phyloP scores from a whole-genome alignment of 2,888 invertebrate genomes.

The Amphimallon solstitiale region DNA sequence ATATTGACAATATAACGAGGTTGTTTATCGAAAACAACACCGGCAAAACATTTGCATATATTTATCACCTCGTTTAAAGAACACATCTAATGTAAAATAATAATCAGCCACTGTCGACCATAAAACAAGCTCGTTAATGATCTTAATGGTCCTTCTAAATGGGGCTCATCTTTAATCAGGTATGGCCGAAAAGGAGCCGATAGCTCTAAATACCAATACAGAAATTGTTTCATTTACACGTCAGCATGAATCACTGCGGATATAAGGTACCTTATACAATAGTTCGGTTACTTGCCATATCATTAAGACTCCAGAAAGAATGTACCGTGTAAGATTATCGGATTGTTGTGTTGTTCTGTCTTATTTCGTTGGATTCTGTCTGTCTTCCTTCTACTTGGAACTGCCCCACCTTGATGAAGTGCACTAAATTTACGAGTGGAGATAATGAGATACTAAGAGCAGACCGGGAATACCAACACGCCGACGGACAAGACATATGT shows the following conservation, averaged over 20 bases:
- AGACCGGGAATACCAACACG: conserved; percentile 39
- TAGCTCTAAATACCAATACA: conserved; percentile 29
- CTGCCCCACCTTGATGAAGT: conserved; percentile 52
- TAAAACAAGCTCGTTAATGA: conserved; percentile 43
- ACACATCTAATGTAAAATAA: conserved; percentile 31
- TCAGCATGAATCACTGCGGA: conserved; percentile 30
- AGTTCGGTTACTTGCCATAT: conserved; percentile 45
- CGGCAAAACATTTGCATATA: conserved; percentile 6
- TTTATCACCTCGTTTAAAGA: conserved; percentile 33
- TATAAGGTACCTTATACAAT: too few relatives aligned
- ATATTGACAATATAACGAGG: not conserved
- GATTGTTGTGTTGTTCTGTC: conserved; percentile 15
- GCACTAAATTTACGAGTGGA: conserved; percentile 51
- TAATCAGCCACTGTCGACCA: conserved; percentile 37
- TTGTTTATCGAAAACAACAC: conserved; percentile 8
- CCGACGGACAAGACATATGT: conserved; percentile 37
- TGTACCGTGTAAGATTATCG: conserved; percentile 49
- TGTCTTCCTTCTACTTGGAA: conserved; percentile 37
- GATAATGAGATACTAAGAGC: conserved; percentile 55
- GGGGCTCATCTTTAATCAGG: conserved; percentile 33
- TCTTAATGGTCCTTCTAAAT: conserved; percentile 31
- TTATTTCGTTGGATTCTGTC: conserved; percentile 14
- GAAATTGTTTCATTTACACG: conserved; percentile 36
- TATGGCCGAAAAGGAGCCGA: conserved; percentile 26
- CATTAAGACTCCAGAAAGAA: conserved; percentile 54